A percentile compares a stretch with the other conserved stretches of the same genome.
Conservation (phyloP, 2,113 vertebrate species). For the Gorsachius goisagi region DNA sequence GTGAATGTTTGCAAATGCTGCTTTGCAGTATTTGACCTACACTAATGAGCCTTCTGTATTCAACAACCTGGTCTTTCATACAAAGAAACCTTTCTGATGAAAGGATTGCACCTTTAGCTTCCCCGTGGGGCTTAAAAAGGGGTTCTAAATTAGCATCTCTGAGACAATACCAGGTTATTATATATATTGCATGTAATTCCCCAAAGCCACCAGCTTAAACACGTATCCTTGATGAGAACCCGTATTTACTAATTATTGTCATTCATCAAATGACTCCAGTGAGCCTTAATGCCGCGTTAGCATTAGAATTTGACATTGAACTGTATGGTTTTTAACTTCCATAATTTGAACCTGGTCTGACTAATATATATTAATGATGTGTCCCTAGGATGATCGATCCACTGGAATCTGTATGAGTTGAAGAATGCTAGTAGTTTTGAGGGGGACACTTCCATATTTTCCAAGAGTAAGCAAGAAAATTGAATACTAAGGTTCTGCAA, state of each 20-base stretch:
- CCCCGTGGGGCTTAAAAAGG: not conserved
- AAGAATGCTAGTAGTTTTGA: not conserved
- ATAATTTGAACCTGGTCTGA: not conserved
- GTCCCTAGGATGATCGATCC: not conserved
- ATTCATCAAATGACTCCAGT: conserved; percentile 11
- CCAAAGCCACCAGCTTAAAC: not conserved
- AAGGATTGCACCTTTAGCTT: not conserved
- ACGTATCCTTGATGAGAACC: not conserved
- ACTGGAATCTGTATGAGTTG: not conserved
- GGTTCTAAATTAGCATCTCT: not conserved
- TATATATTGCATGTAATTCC: not conserved
- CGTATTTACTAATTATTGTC: conserved; percentile 24
- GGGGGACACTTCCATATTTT: not conserved
- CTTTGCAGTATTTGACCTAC: conserved; percentile 18
- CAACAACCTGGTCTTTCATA: not conserved
- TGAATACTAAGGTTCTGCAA: not conserved
- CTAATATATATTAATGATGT: not conserved
- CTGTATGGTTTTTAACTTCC: not conserved
- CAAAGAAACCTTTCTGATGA: not conserved
- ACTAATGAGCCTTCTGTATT: not conserved
- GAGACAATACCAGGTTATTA: not conserved
- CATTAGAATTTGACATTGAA: not conserved
- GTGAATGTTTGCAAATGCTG: not conserved
- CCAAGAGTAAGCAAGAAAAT: not conserved
- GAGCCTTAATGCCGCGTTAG: not conserved